These are phyloP conservation scores for Pipistrellus pipistrellus DNA, from an alignment of 2,797 vertebrate species.

Conservation along the genomic window DNA sequence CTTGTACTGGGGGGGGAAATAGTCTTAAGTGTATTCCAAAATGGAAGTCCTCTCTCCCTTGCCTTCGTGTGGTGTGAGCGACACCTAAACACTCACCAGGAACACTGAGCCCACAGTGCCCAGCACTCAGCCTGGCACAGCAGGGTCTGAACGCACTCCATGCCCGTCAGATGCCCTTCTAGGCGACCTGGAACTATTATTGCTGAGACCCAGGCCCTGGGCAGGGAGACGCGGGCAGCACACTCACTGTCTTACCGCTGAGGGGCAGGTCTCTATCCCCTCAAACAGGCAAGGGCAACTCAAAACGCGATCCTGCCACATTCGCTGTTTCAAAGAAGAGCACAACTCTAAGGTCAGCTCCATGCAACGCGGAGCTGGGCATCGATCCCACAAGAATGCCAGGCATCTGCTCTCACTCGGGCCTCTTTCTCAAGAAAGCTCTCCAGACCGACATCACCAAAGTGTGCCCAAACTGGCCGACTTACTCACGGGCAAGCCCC, in stretches of 20 bases:
- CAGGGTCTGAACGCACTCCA: constrained; percentile 29
- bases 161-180: not conserved
- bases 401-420: too few relatives aligned
- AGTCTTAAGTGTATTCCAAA: not conserved
- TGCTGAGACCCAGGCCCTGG: not conserved
- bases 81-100: not conserved
- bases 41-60: not conserved
- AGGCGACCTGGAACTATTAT: not conserved
- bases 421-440: too few relatives aligned
- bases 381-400: not conserved
- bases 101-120: not conserved
- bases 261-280: not conserved
- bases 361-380: not conserved
- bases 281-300: constrained; percentile 21
- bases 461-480: too few relatives aligned
- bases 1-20: not conserved
- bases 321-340: not conserved
- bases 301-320: not conserved
- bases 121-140: constrained; percentile 15
- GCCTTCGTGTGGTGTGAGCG: constrained; percentile 11
- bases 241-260: not conserved
- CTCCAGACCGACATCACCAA: too few relatives aligned
- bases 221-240: not conserved
- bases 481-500: too few relatives aligned
- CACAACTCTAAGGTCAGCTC: not conserved